Evolutionary conservation across 2,113 vertebrate species (phyloP).

Genomic region (Passer montanus): DNA sequence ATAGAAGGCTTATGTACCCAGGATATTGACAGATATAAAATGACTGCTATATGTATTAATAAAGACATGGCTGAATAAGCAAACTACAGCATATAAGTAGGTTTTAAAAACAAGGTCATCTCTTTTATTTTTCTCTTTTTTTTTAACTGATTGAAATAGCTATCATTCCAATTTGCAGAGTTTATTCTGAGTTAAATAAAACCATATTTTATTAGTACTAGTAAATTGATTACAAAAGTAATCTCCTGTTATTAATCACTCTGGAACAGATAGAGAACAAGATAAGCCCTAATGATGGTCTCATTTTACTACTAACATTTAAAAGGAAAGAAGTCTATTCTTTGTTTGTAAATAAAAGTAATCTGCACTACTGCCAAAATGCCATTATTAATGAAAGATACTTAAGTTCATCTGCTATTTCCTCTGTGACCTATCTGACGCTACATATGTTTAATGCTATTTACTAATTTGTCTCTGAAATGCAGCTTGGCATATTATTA

Average conservation of each 20-base stretch:
- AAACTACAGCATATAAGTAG: neutral
- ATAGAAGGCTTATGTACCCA: neutral
- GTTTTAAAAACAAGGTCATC: neutral
- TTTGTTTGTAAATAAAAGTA: constrained; percentile 44
- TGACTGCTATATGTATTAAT: neutral
- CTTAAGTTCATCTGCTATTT: constrained; percentile 8
- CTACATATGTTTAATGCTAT: neutral
- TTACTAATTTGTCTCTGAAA: constrained; percentile 17
- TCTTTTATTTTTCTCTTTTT: neutral
- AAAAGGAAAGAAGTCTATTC: constrained; percentile 76
- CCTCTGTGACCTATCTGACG: neutral
- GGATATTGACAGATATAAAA: neutral
- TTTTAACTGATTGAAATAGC: constrained; percentile 39
- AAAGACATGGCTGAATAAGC: neutral
- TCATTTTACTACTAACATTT: constrained; percentile 75
- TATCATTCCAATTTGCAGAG: constrained; percentile 54
- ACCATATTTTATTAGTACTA: constrained; percentile 66
- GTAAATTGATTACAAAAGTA: constrained; percentile 78
- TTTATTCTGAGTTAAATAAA: constrained; percentile 70
- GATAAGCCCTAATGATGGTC: constrained; percentile 56
- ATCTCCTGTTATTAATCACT: constrained; percentile 72
- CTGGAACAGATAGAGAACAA: constrained; percentile 54
- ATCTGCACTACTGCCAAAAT: constrained; percentile 21
- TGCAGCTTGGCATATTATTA: neutral
- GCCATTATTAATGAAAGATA: neutral